Conservation (phyloP, 2,113 vertebrate species). For the Octodon degus region DNA sequence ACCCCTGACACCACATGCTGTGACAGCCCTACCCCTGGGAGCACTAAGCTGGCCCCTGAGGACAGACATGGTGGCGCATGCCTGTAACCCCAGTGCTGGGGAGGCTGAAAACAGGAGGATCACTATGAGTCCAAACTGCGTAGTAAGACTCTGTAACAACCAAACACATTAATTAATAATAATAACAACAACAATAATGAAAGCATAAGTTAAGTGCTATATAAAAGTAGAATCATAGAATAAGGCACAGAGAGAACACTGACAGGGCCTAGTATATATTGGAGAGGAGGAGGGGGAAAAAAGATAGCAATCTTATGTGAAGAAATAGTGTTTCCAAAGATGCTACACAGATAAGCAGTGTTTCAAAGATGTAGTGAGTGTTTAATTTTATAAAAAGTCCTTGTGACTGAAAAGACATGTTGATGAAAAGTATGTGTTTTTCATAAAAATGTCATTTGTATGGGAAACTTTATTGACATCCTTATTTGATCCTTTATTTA, state of each 20-base stretch:
- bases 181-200: too few relatives aligned
- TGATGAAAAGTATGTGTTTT: not conserved
- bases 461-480: not conserved
- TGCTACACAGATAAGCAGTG: not conserved
- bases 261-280: not conserved
- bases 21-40: too few relatives aligned
- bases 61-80: too few relatives aligned
- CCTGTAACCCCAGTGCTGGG: too few relatives aligned
- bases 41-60: too few relatives aligned
- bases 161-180: too few relatives aligned
- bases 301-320: not conserved
- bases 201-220: not conserved
- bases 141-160: too few relatives aligned
- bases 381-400: not conserved
- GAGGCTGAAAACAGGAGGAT: too few relatives aligned
- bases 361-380: not conserved
- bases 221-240: not conserved
- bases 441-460: not conserved
- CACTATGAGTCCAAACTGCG: too few relatives aligned
- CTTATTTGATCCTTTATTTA: not conserved
- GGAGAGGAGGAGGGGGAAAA: not conserved
- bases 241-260: not conserved
- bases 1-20: too few relatives aligned
- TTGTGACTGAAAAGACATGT: not conserved
- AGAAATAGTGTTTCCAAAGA: not conserved